These are phyloP conservation scores for Nomada ferruginata DNA, from an alignment of 2,888 invertebrate genomes.

Conservation along the genomic window DNA sequence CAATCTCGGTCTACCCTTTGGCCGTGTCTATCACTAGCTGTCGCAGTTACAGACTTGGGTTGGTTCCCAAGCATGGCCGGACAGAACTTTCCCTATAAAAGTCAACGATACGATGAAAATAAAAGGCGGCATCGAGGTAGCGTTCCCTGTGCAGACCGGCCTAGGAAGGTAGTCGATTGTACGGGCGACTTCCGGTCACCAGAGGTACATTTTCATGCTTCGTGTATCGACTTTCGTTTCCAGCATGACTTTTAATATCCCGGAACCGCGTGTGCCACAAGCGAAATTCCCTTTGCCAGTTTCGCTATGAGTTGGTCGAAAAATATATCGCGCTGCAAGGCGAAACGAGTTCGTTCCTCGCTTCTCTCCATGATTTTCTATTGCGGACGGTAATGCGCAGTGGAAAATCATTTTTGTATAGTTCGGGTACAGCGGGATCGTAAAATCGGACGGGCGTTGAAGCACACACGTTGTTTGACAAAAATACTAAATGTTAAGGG, in stretches of 20 bases:
- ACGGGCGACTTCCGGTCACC: conserved; percentile 42
- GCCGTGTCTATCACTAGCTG: conserved; percentile 54
- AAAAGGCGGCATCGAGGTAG: conserved; percentile 71
- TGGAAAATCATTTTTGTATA: conserved; percentile 4
- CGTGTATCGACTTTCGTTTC: conserved; percentile 46
- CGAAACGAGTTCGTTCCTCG: conserved; percentile 21
- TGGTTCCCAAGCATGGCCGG: conserved; percentile 66
- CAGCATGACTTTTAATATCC: conserved; percentile 48
- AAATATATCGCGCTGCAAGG: conserved; percentile 11
- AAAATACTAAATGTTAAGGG: neutral
- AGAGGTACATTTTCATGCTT: conserved; percentile 36
- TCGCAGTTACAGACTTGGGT: conserved; percentile 50
- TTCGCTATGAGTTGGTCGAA: conserved; percentile 7
- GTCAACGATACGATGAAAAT: conserved; percentile 76
- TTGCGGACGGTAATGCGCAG: neutral
- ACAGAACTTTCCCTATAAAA: conserved; percentile 80
- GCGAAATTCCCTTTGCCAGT: conserved; percentile 23
- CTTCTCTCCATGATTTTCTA: conserved; percentile 41
- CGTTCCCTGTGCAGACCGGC: conserved; percentile 44
- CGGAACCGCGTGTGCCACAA: neutral
- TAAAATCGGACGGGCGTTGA: neutral
- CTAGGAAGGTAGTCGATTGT: conserved; percentile 21
- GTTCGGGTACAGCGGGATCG: neutral
- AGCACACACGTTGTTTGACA: neutral
- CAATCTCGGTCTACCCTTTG: conserved; percentile 45